Base-by-base conservation (phyloP, 2,113 vertebrate genomes). In the Willisornis vidua region DNA sequence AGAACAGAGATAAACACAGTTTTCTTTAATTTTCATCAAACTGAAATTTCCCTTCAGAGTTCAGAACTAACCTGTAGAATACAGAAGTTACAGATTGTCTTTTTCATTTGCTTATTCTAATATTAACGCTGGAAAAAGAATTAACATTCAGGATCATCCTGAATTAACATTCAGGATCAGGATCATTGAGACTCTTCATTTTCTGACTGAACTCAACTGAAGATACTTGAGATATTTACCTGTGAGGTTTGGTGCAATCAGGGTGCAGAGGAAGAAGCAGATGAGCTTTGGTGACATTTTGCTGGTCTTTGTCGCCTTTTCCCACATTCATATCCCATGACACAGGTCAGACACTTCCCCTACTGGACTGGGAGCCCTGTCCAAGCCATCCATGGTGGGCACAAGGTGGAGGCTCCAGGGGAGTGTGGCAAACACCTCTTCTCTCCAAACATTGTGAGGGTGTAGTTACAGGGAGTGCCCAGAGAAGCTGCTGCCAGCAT, bases 391-490 rank as follows among this genome's bases (percentile, higher is more conserved):
- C 85, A 59, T 66, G 87, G 20, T 46, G 54, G 0, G 35, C 62
- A 70, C 0, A 0, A n/a, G 63, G 48, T 0, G 6, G 16, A 49
- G 82, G 9, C 24, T 9, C 15, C 18, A 29, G 43, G 35, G 35
- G 10, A 57, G 9, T 3, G 46, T 7, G 23, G 9, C 26, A 3
- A 62, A 15, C 22, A 6, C 5, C 2, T 1, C 37, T 85, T 63
- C 18, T 20, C 39, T 35, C 15, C 19, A 0, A 1, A 8, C 18
- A 3, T 12, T 39, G 54, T 13, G 9, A 83, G 95, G 93, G 72
- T 45, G 96, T 49, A 88, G 87, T 35, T 58, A 8, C 65, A 88
- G 90, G 93, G 96, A 94, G 93, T 90, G 95, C 57, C 93, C 0
- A 0, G 16, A n/a, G 19, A 2, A 74, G 3, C 46, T 15, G 7